Base-by-base conservation (phyloP, 2,888 invertebrate genomes). In the Plemyria rubiginata region DNA sequence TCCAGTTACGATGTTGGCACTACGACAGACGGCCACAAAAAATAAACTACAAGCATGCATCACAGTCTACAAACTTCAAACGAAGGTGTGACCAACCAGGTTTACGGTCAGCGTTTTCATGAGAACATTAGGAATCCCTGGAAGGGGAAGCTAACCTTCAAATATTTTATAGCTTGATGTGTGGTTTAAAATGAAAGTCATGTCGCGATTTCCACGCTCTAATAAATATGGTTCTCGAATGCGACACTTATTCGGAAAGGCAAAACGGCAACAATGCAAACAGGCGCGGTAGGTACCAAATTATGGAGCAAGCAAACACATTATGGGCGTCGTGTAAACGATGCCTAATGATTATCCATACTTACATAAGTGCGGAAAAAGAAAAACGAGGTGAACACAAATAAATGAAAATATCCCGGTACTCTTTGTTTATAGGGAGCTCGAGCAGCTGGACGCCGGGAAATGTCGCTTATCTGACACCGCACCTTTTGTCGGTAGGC, bases 401-500 rank as follows among this genome's bases (percentile, higher is more conserved):
- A 87, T 85, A 87, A 88, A 88, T 87, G 86, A 85, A 82, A 84
- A 82, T 85, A 86, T 87, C 87, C 84, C 84, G 85, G 85, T 84
- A 85, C 81, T 87, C 87, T 88, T 90, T 91, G 88, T 90, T 90
- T 88, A 80, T 84, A 54, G 62, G 80, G 80, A 82, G 84, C 81
- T 83, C 81, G 79, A 77, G 83, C 87, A 86, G 87, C 85, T 85
- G 88, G 86, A 82, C 86, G 85, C 81, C 86, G 88, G 88, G 83
- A 86, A 87, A 86, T 84, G 85, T 82, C 85, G 88, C 87, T 90
- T 91, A 90, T 91, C 88, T 86, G 85, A 84, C 85, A 87, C 86
- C 89, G 83, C 91, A 91, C 92, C 92, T 92, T 90, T 92, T 89
- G 89, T 88, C 81, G 80, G 85, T 82, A 86, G 87, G 88, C 88